Evolutionary conservation across 2,888 invertebrate species (phyloP), one percentile per base, ranked within the genome.

Genomic region (Pseudoips prasinana): DNA sequence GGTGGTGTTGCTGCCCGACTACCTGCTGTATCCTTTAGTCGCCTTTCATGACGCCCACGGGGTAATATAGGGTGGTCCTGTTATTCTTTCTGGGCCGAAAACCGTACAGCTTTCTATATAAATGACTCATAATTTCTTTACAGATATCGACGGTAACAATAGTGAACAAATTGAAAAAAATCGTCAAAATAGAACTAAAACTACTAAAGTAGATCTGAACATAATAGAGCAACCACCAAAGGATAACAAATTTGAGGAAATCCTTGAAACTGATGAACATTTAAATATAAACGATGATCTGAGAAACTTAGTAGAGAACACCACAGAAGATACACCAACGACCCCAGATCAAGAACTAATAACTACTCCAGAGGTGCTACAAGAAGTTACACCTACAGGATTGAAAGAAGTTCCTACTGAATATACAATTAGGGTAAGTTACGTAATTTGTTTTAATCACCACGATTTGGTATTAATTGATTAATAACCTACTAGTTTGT

Each of bases 81-180:
- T n/a, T n/a, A n/a, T n/a, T n/a, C n/a, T n/a, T n/a, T n/a, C n/a
- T n/a, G n/a, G n/a, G n/a, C n/a, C n/a, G n/a, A n/a, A n/a, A n/a
- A n/a, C n/a, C n/a, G n/a, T n/a, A n/a, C n/a, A n/a, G n/a, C n/a
- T n/a, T n/a, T n/a, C n/a, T n/a, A n/a, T n/a, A n/a, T n/a, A n/a
- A n/a, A n/a, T n/a, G n/a, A n/a, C n/a, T 5, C 2, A 14, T 20
- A 2, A 20, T 25, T 9, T 10, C 2, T 28, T 73, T 70, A 7
- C 70, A 84, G 85, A 84, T 58, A 70, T 85, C 20, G 81, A 84
- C 8, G 79, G 76, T 0, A 80, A 74, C n/a, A 70, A 53, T 17
- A 75, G 64, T 29, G 62, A 66, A 22, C 49, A 28, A 1, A 36
- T 40, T 7, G 37, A 42, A 8, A 51, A 7, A 41, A 8, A 6